phyloP scores from a whole-genome alignment of 2,797 vertebrate genomes.

The Mormyrops boulengeri region DNA sequence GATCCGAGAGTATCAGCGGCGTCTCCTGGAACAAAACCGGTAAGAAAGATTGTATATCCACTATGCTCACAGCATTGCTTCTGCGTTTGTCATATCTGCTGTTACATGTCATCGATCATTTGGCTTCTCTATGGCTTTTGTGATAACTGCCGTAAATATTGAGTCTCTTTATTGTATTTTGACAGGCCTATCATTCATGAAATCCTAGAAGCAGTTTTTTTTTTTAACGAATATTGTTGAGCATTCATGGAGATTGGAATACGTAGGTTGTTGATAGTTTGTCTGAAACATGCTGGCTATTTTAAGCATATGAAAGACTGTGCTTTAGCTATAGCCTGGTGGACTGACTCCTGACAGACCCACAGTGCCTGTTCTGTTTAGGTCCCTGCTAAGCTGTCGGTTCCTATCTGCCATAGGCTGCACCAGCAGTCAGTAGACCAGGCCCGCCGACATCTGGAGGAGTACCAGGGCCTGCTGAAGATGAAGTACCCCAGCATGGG shows the following conservation, averaged over 20 bases:
- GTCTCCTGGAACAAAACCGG: constrained; percentile 75
- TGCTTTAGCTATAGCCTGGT: neutral
- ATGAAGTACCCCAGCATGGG: constrained; percentile 47
- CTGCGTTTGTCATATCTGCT: neutral
- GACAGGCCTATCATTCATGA: neutral
- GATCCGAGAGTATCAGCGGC: constrained; percentile 71
- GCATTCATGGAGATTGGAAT: neutral
- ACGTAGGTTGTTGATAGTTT: neutral
- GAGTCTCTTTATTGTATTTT: neutral
- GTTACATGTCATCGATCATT: neutral
- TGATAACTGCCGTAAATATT: neutral
- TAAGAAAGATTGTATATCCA: constrained; percentile 27
- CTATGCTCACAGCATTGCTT: neutral
- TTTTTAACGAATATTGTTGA: neutral
- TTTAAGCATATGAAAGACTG: neutral
- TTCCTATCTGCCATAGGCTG: constrained; percentile 49
- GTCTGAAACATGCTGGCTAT: neutral
- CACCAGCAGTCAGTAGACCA: constrained; percentile 71
- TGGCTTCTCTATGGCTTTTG: neutral
- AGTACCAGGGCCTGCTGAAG: constrained; percentile 73
- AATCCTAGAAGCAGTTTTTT: neutral
- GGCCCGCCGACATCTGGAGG: constrained; percentile 66
- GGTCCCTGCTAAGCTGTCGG: neutral
- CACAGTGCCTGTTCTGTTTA: neutral
- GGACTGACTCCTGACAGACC: neutral